Evolutionary conservation across 2,888 invertebrate species (phyloP), one percentile per base, ranked within the genome.

Genomic region (Pristionchus exspectatus): DNA sequence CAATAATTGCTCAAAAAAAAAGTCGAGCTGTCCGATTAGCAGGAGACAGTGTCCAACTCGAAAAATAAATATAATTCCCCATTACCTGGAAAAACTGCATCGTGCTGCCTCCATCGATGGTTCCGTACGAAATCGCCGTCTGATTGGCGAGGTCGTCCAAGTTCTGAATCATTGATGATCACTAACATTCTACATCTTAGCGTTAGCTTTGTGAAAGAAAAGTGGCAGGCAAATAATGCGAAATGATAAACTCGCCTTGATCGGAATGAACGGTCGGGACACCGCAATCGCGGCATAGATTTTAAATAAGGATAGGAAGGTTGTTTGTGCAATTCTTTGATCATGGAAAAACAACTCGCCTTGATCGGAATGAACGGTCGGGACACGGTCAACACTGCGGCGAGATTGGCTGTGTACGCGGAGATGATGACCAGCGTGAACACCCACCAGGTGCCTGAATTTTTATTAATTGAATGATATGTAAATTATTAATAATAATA

Each of bases 341-440:
- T n/a, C n/a, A n/a, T n/a, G n/a, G n/a, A n/a, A n/a, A n/a, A n/a
- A n/a, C n/a, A n/a, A n/a, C n/a, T n/a, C 24, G 66, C 90, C 84
- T 89, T 93, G 59, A 93, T 95, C 18, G 94, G 94, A 69, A 95
- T 94, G 87, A 91, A 95, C n/a, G 95, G 94, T 21, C 98, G 96
- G 95, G 99, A 98, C 50, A 99, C 99, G 0, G 99, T 99, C 84
- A 99, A 96, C 95, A 99, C 99, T 2, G 99, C 99, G 0, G 99
- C 99, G 94, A 99, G 96, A 96, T 98, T 98, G 24, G 99, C 99
- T 10, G 99, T 99, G 96, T 99, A 99, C 12, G 99, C 98, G 0
- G 98, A 98, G 91, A 99, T 97, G 95, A 99, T 98, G 95, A 99
- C 99, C 72, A 99, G 96, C 0, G 98, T 99, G 96, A 99, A 99